These are phyloP conservation scores for Sphinx pinastri DNA, from an alignment of 2,888 invertebrate species.

Conservation along the genomic window DNA sequence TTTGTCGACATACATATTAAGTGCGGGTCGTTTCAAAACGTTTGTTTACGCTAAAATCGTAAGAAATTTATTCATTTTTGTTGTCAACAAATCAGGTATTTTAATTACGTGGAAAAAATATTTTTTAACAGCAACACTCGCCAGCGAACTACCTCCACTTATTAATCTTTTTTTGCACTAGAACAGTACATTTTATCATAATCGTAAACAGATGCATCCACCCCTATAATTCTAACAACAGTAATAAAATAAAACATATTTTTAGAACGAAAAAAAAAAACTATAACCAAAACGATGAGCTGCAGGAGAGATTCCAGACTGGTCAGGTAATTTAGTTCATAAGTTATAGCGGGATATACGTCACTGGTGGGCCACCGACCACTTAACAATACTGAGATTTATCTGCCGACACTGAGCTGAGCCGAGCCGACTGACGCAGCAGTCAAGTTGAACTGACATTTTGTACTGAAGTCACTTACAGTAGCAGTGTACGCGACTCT, in stretches of 20 bases:
- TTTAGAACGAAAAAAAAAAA: slow-evolving; percentile 38
- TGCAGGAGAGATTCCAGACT: slow-evolving; percentile 53
- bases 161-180: neutral
- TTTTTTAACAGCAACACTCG: too few species aligned
- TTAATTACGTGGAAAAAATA: too few species aligned
- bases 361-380: slow-evolving; percentile 48
- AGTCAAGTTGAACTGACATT: too few species aligned
- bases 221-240: slow-evolving; percentile 38
- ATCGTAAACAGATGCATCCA: neutral
- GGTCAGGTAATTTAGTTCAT: slow-evolving; percentile 30
- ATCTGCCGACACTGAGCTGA: slow-evolving; percentile 40
- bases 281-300: slow-evolving; percentile 34
- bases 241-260: slow-evolving; percentile 60
- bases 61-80: too few species aligned
- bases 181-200: neutral
- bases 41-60: too few species aligned
- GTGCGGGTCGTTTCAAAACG: too few species aligned
- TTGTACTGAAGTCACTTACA: too few species aligned
- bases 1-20: slow-evolving; percentile 7
- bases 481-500: too few species aligned
- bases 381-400: slow-evolving; percentile 81
- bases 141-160: too few species aligned
- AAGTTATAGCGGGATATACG: slow-evolving; percentile 30
- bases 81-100: too few species aligned
- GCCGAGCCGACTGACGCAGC: too few species aligned